Conservation (phyloP, 2,113 vertebrate species). For the Cryptomyrus ogoouensis region DNA sequence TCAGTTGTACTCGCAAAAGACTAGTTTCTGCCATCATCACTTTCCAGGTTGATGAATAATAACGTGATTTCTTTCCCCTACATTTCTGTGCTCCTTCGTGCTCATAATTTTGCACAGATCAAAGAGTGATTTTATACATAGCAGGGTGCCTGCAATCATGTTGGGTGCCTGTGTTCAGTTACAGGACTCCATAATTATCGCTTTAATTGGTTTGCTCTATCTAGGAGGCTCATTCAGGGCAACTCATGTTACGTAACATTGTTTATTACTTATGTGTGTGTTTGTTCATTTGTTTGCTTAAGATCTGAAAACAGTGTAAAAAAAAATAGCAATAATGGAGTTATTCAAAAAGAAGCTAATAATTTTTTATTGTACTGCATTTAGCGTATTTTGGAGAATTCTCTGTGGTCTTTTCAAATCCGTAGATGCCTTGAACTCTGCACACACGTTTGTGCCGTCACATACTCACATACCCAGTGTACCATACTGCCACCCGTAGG, state of each 20-base stretch:
- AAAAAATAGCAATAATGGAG: not conserved
- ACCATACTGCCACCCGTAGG: not conserved
- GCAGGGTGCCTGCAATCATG: not conserved
- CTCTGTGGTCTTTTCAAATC: not conserved
- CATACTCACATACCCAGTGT: not conserved
- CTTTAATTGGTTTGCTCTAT: not conserved
- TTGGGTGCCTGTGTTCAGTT: not conserved
- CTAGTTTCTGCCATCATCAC: not conserved
- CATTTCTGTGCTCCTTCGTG: not conserved
- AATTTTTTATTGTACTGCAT: not conserved
- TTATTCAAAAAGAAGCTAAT: not conserved
- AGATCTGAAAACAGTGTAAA: not conserved
- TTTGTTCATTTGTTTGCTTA: not conserved
- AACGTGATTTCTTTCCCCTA: not conserved
- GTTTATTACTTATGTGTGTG: not conserved
- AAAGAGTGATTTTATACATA: not conserved
- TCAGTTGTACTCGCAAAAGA: not conserved
- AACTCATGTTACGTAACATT: not conserved
- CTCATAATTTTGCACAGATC: not conserved
- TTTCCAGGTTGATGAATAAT: not conserved
- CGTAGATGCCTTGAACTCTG: not conserved
- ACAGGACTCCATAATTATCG: not conserved
- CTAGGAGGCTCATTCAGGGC: not conserved
- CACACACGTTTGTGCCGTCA: not conserved
- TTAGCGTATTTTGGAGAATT: not conserved